Base-by-base conservation (phyloP, 2,888 invertebrate genomes). In the Netelia fuscicornis region DNA sequence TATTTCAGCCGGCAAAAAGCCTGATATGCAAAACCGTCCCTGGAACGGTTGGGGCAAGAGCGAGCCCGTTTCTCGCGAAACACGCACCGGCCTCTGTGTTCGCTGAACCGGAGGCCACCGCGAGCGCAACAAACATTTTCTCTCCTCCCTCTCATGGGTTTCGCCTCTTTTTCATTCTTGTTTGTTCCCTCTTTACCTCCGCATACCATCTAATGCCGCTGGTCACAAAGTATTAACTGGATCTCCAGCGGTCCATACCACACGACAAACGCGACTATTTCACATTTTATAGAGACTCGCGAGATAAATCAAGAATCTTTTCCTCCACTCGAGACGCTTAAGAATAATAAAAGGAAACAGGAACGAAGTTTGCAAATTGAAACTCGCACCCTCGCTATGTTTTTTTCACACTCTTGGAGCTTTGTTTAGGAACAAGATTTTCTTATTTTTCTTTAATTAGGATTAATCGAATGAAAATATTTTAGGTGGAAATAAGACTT, bases 1-100 rank as follows among this genome's bases (percentile, higher is more conserved):
- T 93, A 93, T 93, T 93, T 92, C 91, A 92, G 89, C 89, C 91
- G 90, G 92, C 90, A 91, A 92, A 91, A 91, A 92, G 90, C 88
- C 91, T 88, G 92, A 92, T 93, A 93, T 92, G 93, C 93, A 92
- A 93, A 93, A 92, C 90, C 87, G 88, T 48, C 48, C n/a, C 30
- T 54, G 52, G 37, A 65, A 17, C 10, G 70, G 52, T 37, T 48
- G 44, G 58, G 25, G 65, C 17, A n/a, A n/a, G 17, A 17, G 9
- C 30, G 65, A 81, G 81, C 37, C 25, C 80, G 62, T 84, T 81
- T 86, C 84, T 79, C 71, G 62, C 48, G 42, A 67, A 78, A 75
- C 82, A 81, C 81, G 78, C 72, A 76, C 75, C 76, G 77, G 37
- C 64, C 80, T 67, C 76, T 84, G 80, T 77, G 77, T 84, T 80